Evolutionary conservation across 2,113 vertebrate genomes (phyloP), one percentile per base, ranked within the genome.

Genomic region (Stigmatopora nigra): DNA sequence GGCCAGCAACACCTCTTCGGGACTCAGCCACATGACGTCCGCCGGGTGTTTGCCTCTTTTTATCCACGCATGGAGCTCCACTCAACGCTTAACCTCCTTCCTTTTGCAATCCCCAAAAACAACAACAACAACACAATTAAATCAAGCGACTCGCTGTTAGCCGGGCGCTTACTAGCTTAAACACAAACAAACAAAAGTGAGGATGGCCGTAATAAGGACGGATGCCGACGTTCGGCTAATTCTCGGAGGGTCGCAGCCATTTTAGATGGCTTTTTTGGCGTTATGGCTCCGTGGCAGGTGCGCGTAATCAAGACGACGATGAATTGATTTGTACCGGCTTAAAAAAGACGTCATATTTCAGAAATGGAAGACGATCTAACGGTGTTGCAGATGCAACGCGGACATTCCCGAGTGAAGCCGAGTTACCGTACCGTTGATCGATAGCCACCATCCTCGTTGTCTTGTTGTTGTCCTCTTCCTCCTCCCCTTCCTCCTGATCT

Each of bases 1-100:
- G 16, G 96, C 96, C 91, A 97, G 87, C 88, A 98, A 78, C 87
- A 98, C 96, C 86, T 98, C 96, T 77, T 97, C 95, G 22, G 96
- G 95, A 86, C 93, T 95, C 84, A 97, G 89, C 96, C 96, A 98
- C 95, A 98, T 98, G 12, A 20, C 31, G 13, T 31, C 25, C 22
- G 14, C 6, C 20, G 8, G 19, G 25, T 3, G 25, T 20, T 81
- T 68, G 20, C 22, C 36, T 68, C 58, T 71, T 49, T 49, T 78
- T 77, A 84, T 46, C 53, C 72, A 60, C 20, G 62, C 90, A 91
- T 91, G 69, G 80, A 41, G 3, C 31, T 14, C 7, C 15, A 56
- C 22, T 15, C 15, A 5, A 31, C 12, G 3, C 14, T 56, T 14
- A 31, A 5, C 25, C 5, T 48, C 14, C 25, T 31, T 31, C 38